Base-by-base conservation (phyloP, 2,113 vertebrate species). In the Ceratotherium simum region DNA sequence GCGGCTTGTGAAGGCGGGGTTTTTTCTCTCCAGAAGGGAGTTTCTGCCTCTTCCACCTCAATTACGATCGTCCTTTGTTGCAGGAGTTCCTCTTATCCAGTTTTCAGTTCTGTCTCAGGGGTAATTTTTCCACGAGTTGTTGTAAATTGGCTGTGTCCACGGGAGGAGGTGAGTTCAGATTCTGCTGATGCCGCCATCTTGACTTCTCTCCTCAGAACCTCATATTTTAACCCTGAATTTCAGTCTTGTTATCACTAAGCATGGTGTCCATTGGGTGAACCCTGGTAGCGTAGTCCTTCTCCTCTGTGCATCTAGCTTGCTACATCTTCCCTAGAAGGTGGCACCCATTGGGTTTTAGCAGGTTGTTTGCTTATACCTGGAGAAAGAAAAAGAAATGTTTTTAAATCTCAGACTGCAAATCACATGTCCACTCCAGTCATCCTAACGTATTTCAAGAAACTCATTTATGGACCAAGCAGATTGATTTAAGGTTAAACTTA, bases 381-480 rank as follows among this genome's bases (percentile, higher is more conserved):
- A 12, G 75, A 29, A 36, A 48, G 11, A 31, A 58, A 54, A 82
- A 58, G 12, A 31, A 67, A 7, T 60, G 8, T 67, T 88, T 60
- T n/a, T 31, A 73, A 67, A 73, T 58, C 46, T 88, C 70, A 85
- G 51, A 85, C 8, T 67, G 39, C 36, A 69, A 75, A 82, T 82
- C 20, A 82, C 27, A 39, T 82, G 82, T 88, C 48, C 21, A 39
- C 33, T 89, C 20, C 23, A 48, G 4, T 81, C 25, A 82, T 51
- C 14, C 12, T 88, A 96, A 76, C n/a, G 90, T 91, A 80, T 78
- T 60, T 70, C 62, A 70, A 76, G 51, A 70, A 89, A 88, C 12
- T 54, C 42, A 33, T 93, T 83, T 69, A 33, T 69, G 56, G 54
- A 65, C n/a, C 46, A 73, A 23, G 29, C 17, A 73, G 56, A 87